phyloP scores from a whole-genome alignment of 2,888 invertebrate species.

The Eudasyphora cyanicolor region DNA sequence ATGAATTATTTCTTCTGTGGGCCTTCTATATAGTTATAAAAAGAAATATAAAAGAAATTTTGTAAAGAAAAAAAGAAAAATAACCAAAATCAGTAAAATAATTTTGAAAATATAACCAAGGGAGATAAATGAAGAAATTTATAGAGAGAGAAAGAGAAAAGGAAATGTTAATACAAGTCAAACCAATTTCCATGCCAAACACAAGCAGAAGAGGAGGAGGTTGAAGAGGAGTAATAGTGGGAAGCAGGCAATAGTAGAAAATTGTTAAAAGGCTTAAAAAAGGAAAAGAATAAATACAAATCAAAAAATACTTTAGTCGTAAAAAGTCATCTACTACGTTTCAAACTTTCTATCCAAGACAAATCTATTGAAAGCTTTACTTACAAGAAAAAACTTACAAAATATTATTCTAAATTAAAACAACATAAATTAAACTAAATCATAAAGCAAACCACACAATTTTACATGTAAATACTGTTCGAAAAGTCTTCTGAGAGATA shows the following conservation, averaged over 20 bases:
- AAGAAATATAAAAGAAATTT: slow-evolving; percentile 30
- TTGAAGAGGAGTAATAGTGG: background rate
- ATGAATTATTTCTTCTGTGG: slow-evolving; percentile 38
- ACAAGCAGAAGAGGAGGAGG: slow-evolving; percentile 4
- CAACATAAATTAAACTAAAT: background rate
- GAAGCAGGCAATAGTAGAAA: too few relatives aligned
- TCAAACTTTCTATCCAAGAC: background rate
- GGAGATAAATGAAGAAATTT: background rate
- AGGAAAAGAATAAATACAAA: background rate
- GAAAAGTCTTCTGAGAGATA: background rate
- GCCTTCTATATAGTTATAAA: slow-evolving; percentile 52
- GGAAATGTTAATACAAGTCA: background rate
- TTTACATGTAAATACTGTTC: slow-evolving; percentile 8
- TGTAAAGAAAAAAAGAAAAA: slow-evolving; percentile 22
- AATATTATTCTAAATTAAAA: background rate
- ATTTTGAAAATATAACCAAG: background rate
- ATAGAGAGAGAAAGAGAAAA: background rate
- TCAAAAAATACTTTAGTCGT: background rate
- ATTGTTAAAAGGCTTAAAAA: background rate
- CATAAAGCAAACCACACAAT: slow-evolving; percentile 5
- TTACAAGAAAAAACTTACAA: background rate
- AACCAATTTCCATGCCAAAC: slow-evolving; percentile 17
- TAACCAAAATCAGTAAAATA: slow-evolving; percentile 12
- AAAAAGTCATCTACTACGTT: background rate
- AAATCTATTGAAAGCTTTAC: background rate